Conservation (phyloP, 2,888 invertebrate species). For the Microplitis deprimator region DNA sequence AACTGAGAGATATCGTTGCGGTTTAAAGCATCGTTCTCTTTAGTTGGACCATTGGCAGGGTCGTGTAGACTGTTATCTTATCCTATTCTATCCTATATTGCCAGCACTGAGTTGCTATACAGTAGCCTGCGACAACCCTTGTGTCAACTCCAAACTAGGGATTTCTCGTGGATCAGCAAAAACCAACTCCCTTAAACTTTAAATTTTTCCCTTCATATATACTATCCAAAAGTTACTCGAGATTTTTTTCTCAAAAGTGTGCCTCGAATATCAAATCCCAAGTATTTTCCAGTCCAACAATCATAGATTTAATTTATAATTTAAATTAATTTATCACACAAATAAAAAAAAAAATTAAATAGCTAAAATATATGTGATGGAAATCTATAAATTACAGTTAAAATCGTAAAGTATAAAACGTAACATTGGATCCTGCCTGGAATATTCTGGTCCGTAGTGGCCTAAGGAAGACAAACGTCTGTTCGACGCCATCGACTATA, state of each 20-base stretch:
- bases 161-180: conserved; percentile 69
- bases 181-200: conserved; percentile 27
- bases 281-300: not conserved
- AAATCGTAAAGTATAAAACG: conserved; percentile 1
- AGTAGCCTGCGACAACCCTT: conserved; percentile 48
- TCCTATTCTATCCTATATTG: not conserved
- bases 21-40: conserved; percentile 67
- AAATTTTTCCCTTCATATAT: conserved; percentile 3
- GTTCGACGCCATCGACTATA: conserved; percentile 57
- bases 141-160: conserved; percentile 53
- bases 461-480: conserved; percentile 68
- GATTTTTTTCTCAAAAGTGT: not conserved
- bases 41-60: conserved; percentile 56
- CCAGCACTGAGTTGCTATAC: not conserved
- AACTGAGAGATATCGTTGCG: conserved; percentile 69
- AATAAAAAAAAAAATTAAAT: not conserved
- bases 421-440: conserved; percentile 2
- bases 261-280: not conserved
- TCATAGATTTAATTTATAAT: not conserved
- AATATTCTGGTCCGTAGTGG: conserved; percentile 30
- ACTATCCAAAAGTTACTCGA: not conserved
- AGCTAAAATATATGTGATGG: not conserved
- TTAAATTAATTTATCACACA: not conserved
- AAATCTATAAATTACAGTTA: not conserved
- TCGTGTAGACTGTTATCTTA: conserved; percentile 42